phyloP scores from a whole-genome alignment of 2,888 invertebrate species.

The Melanargia galathea region DNA sequence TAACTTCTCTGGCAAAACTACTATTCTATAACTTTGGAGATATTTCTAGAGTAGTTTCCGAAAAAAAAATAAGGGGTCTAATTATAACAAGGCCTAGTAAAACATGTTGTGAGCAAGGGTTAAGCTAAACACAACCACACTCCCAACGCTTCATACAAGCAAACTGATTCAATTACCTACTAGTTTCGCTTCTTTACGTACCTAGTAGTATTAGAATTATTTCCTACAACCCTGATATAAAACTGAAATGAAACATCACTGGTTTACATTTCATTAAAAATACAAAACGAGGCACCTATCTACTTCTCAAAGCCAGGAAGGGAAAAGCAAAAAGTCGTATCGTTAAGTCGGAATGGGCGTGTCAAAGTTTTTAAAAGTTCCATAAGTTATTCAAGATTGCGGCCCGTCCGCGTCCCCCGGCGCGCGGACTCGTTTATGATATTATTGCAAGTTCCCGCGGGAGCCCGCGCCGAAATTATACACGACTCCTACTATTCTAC shows the following conservation, averaged over 20 bases:
- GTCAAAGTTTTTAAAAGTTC: constrained; percentile 34
- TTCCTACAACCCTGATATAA: neutral
- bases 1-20: too few species aligned
- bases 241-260: neutral
- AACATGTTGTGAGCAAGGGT: too few species aligned
- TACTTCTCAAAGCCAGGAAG: neutral
- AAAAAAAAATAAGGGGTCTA: too few species aligned
- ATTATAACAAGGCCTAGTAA: too few species aligned
- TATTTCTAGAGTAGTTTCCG: too few species aligned
- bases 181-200: too few species aligned
- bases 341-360: constrained; percentile 29
- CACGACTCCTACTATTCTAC: constrained; percentile 1
- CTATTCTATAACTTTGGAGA: too few species aligned
- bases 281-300: neutral
- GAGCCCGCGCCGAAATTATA: constrained; percentile 19
- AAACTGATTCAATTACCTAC: too few species aligned
- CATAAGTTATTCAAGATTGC: constrained; percentile 40
- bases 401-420: constrained; percentile 29
- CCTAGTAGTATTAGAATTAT: too few species aligned
- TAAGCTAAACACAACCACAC: too few species aligned
- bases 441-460: constrained; percentile 32
- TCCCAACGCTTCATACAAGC: too few species aligned
- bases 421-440: constrained; percentile 33
- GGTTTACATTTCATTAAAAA: neutral
- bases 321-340: constrained; percentile 25